Percentiles rank a stretch among this genome's conserved stretches.
phyloP scores from a whole-genome alignment of 2,113 vertebrate species.

The Nothoprocta pentlandii region DNA sequence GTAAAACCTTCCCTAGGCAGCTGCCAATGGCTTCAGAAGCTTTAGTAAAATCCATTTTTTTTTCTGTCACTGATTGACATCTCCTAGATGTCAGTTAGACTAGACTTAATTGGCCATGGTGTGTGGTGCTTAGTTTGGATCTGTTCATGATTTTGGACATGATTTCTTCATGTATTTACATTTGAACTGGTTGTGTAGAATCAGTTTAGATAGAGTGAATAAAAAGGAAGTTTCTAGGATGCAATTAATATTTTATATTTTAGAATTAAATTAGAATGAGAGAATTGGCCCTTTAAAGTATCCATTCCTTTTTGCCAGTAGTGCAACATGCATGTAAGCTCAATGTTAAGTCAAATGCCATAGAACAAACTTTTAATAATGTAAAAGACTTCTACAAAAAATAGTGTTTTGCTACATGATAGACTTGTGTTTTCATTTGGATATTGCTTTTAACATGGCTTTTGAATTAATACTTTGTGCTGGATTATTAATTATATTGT shows the following conservation, averaged over 20 bases:
- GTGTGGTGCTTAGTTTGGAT: background rate
- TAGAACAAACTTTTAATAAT: background rate
- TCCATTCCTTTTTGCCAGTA: background rate
- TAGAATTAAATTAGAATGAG: background rate
- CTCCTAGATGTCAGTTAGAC: background rate
- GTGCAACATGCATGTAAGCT: background rate
- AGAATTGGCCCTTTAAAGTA: background rate
- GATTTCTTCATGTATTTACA: background rate
- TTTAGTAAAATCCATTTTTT: background rate
- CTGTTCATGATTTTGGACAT: background rate
- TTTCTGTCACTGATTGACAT: background rate
- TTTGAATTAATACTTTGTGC: background rate
- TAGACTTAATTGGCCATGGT: background rate
- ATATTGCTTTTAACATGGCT: rapidly evolving
- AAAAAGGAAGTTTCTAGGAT: background rate
- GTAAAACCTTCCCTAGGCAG: background rate
- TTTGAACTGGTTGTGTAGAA: background rate
- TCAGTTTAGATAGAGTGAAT: background rate
- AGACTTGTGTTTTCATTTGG: background rate
- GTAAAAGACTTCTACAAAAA: background rate
- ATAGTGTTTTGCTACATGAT: background rate
- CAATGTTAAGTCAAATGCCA: background rate
- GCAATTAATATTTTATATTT: background rate
- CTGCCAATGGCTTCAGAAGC: background rate
- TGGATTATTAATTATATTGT: background rate